Evolutionary conservation across 2,113 vertebrate species (phyloP).

Genomic region (Catharus bicknelli): DNA sequence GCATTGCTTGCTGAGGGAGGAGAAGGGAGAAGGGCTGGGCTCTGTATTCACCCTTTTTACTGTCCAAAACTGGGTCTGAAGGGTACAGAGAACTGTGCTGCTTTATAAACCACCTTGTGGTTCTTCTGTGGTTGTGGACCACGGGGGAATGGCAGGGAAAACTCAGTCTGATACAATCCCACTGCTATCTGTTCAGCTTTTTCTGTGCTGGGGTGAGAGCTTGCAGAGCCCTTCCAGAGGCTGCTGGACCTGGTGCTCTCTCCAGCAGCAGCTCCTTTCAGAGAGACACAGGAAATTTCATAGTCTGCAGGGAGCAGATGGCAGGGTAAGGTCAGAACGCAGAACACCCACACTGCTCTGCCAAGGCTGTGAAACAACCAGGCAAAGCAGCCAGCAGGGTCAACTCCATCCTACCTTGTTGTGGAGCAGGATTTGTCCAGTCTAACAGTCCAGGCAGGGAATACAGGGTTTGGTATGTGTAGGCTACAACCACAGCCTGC

Average conservation of each 20-base stretch:
- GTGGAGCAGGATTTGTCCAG: neutral
- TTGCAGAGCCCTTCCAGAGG: neutral
- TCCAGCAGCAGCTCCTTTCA: neutral
- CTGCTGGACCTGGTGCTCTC: neutral
- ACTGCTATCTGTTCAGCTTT: neutral
- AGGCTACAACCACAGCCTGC: neutral
- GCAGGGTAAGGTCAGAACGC: neutral
- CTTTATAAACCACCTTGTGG: neutral
- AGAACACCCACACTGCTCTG: neutral
- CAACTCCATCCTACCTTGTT: neutral
- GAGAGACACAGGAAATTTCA: neutral
- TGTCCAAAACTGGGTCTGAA: neutral
- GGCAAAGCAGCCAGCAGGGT: neutral
- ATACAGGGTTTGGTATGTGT: neutral
- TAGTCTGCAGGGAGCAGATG: neutral
- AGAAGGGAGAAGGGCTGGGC: neutral
- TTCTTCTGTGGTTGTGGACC: neutral
- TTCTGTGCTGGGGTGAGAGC: neutral
- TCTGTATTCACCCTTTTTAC: neutral
- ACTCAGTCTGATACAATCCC: neutral
- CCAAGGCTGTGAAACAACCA: accelerated
- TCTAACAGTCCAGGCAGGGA: neutral
- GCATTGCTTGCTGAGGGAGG: neutral
- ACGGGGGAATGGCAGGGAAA: neutral
- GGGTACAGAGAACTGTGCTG: neutral